A percentile compares a stretch with the other conserved stretches of the same genome.
Conservation (phyloP, 2,113 vertebrate genomes). For the Ramphastos sulfuratus region DNA sequence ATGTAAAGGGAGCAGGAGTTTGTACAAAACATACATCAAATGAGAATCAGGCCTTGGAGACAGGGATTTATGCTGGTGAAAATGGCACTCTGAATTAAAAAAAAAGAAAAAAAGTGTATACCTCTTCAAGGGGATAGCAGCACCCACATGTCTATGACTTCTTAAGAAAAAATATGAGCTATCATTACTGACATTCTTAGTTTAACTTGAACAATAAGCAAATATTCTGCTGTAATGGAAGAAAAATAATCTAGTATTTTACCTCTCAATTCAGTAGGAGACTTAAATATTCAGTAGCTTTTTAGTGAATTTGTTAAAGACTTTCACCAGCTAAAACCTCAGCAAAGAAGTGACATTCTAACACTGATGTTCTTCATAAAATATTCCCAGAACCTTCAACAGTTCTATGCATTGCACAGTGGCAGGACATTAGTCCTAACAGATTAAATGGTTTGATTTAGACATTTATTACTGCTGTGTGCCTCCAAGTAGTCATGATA, state of each 20-base stretch:
- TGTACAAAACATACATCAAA: neutral
- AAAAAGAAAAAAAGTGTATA: neutral
- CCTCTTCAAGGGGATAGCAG: neutral
- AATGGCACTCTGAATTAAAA: neutral
- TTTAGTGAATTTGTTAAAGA: neutral
- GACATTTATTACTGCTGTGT: neutral
- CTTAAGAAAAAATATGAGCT: neutral
- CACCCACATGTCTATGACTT: neutral
- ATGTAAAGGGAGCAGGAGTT: neutral
- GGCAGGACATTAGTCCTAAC: neutral
- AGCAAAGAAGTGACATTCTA: neutral
- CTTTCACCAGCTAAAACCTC: neutral
- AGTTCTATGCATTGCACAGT: neutral
- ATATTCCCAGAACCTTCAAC: neutral
- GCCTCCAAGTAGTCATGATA: neutral
- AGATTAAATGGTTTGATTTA: neutral
- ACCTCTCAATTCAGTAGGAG: neutral
- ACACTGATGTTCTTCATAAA: neutral
- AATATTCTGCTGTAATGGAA: neutral
- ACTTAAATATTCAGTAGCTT: neutral
- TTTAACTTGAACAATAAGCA: conserved; percentile 22
- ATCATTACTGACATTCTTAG: neutral
- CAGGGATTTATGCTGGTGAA: neutral
- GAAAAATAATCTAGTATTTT: conserved; percentile 11
- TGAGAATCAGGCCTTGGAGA: neutral